These are phyloP conservation scores for Lysandra coridon DNA, from an alignment of 2,888 invertebrate genomes.

Conservation along the genomic window DNA sequence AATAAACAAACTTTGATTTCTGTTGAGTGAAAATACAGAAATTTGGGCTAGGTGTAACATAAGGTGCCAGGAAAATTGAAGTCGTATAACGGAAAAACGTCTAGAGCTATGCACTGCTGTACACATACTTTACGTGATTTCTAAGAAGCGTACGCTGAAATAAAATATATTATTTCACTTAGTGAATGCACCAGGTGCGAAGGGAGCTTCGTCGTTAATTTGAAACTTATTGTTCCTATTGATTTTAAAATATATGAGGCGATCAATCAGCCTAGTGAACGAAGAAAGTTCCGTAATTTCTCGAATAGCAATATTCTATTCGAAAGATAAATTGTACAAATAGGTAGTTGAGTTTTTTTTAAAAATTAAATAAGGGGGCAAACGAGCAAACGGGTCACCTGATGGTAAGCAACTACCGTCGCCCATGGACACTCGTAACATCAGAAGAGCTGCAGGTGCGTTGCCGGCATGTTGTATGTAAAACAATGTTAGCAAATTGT, in stretches of 20 bases:
- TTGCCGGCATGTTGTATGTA: too few species aligned
- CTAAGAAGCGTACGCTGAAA: slow-evolving; percentile 31
- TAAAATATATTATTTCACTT: slow-evolving; percentile 28
- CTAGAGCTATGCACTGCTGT: slow-evolving; percentile 49
- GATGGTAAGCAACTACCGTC: too few species aligned
- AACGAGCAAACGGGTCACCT: too few species aligned
- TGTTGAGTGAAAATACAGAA: slow-evolving; percentile 19
- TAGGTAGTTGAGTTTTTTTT: too few species aligned
- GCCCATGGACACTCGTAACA: too few species aligned
- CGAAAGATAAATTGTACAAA: neutral
- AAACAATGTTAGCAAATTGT: too few species aligned
- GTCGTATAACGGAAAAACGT: slow-evolving; percentile 56
- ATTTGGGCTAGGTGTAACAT: slow-evolving; percentile 37
- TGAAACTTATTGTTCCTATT: slow-evolving; percentile 30
- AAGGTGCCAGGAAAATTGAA: slow-evolving; percentile 48
- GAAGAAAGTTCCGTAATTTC: neutral
- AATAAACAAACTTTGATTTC: neutral
- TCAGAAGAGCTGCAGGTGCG: too few species aligned
- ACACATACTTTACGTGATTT: slow-evolving; percentile 60
- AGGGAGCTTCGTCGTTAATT: slow-evolving; percentile 26
- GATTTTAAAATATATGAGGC: slow-evolving; percentile 18
- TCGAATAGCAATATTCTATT: neutral
- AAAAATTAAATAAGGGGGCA: too few species aligned
- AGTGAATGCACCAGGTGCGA: slow-evolving; percentile 13
- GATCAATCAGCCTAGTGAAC: slow-evolving; percentile 22